Evolutionary conservation across 2,797 vertebrate species (phyloP), one percentile per base, ranked within the genome.

Genomic region (Sebastes paucispinis): DNA sequence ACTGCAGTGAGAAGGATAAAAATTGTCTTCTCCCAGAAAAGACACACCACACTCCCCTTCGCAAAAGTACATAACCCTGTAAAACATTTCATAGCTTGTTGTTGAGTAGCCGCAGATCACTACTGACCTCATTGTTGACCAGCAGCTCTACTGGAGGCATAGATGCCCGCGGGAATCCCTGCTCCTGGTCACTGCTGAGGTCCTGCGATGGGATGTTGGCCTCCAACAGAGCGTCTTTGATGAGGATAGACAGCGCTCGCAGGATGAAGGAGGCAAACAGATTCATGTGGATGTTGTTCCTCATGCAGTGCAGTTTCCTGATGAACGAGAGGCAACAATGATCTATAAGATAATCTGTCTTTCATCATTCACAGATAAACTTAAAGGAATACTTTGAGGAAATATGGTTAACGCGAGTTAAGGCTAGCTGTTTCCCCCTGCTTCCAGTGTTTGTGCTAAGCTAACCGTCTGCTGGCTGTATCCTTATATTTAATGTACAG

Each of bases 221-320:
- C 58, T 95, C 93, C 31, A 98, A 83, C 93, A 98, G 94, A 0
- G 97, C 97, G 1, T 98, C 98, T 74, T 97, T 96, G 25, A 96
- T 95, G 29, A 98, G 96, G 87, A 98, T 96, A 18, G 97, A 96
- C 12, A 94, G 85, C 0, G 96, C 97, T 69, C 97, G 95, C 76
- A 98, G 95, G 87, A 97, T 95, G 88, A 97, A 97, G 43, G 98
- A 98, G 0, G 94, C 92, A 88, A 98, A 98, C 77, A 98, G 95
- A 91, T 98, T 98, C 94, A 97, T 97, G 84, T 98, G 98, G 93
- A 98, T 97, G 81, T 97, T 97, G 92, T 98, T 98, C 60, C 97
- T 96, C 88, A 96, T 97, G 92, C 98, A 98, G 83, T 93, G 96
- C 39, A 98, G 94, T 77, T 96, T 96, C 92, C 97, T 98, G 83